Conservation (phyloP, 2,113 vertebrate species). For the Steatornis caripensis region DNA sequence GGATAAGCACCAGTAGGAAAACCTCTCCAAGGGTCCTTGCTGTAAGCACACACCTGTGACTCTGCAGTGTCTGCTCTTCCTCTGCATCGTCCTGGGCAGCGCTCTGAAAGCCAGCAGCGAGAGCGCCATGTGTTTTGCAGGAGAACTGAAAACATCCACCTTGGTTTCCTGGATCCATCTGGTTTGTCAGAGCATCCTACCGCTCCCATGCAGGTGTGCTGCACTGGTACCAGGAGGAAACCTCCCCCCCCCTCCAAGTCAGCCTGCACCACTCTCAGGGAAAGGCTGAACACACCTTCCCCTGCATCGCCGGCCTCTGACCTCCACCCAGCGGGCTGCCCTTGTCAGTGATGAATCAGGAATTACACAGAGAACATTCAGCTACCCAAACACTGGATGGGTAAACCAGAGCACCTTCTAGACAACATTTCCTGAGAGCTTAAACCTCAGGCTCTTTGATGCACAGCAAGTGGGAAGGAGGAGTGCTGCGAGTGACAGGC, state of each 20-base stretch:
- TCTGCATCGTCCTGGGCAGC: accelerated
- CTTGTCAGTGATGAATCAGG: neutral
- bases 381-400: neutral
- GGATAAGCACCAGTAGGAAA: neutral
- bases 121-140: neutral
- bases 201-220: neutral
- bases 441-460: neutral
- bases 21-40: neutral
- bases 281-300: neutral
- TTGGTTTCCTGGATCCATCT: neutral
- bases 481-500: neutral
- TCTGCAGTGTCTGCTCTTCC: neutral
- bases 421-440: neutral
- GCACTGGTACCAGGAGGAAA: neutral
- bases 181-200: neutral
- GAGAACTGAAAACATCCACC: neutral
- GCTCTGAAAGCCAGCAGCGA: neutral
- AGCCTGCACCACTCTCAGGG: neutral
- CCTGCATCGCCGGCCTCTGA: neutral
- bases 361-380: neutral
- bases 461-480: neutral
- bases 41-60: neutral
- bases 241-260: neutral
- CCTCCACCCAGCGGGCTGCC: neutral
- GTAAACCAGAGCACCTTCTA: neutral